These are phyloP conservation scores for Oxyura jamaicensis DNA, from an alignment of 2,113 vertebrate species.

Conservation along the genomic window DNA sequence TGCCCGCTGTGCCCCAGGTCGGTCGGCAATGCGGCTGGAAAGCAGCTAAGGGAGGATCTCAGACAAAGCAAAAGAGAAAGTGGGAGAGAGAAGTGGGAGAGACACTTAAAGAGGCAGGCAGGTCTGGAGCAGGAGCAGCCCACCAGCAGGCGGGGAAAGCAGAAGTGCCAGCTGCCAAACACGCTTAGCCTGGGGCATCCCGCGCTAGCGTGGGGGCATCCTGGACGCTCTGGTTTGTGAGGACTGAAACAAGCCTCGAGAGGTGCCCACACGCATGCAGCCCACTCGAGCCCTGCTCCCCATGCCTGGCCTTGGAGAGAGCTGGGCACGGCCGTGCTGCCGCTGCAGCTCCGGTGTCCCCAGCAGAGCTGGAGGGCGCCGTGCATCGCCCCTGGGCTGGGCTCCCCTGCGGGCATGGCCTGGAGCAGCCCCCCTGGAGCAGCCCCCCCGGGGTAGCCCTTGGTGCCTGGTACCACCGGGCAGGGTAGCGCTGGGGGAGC, in stretches of 20 bases:
- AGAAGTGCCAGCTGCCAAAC: neutral
- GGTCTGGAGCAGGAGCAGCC: neutral
- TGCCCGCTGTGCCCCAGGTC: rapidly evolving
- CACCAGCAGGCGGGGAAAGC: neutral
- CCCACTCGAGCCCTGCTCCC: rapidly evolving
- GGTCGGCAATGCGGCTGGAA: neutral
- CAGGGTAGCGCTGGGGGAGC: neutral
- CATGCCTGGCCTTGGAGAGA: neutral
- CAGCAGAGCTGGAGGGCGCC: neutral
- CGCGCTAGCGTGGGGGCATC: too few relatives aligned
- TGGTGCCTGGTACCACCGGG: neutral
- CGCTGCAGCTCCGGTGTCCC: neutral
- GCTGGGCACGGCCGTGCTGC: neutral
- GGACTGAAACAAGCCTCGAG: neutral
- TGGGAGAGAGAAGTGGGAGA: neutral
- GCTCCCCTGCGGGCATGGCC: too few relatives aligned
- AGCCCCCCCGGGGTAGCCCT: too few relatives aligned
- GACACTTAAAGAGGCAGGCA: neutral
- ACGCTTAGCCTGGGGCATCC: neutral
- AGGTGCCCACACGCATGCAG: rapidly evolving
- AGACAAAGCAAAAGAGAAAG: neutral
- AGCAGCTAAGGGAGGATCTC: neutral
- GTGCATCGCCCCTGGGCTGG: rapidly evolving
- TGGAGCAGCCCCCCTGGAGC: neutral
- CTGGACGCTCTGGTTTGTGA: rapidly evolving